Evolutionary conservation across 1,140 invertebrate genomes (phyloP).

Genomic region (Melanaphis sacchari): DNA sequence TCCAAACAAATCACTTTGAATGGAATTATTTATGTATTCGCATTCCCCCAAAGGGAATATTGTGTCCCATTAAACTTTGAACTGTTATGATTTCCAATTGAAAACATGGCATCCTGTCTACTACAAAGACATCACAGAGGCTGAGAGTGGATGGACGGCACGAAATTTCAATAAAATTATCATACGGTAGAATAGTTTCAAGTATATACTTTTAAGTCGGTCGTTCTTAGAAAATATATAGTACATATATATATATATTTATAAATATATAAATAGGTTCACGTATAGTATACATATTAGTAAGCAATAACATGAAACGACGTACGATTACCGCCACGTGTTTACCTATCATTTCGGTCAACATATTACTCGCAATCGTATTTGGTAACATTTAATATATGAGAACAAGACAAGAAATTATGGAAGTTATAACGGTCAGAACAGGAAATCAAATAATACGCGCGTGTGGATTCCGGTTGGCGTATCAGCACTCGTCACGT

Average conservation of each 20-base stretch:
- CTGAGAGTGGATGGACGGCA: background rate
- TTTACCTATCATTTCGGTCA: background rate
- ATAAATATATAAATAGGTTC: background rate
- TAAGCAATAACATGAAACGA: background rate
- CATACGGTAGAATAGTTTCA: background rate
- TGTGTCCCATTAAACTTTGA: background rate
- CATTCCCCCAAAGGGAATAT: background rate
- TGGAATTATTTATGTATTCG: background rate
- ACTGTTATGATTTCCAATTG: constrained; percentile 9
- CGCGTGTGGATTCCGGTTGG: background rate
- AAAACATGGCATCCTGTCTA: background rate
- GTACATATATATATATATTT: background rate
- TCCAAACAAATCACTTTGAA: background rate
- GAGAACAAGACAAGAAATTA: background rate
- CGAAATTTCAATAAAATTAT: constrained; percentile 16
- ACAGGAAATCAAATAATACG: background rate
- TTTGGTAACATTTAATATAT: background rate
- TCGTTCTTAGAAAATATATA: background rate
- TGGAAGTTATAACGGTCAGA: background rate
- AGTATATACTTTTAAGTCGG: background rate
- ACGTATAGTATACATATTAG: background rate
- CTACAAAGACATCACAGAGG: background rate
- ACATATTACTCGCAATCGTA: background rate
- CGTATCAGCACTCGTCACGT: background rate
- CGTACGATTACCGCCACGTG: background rate